phyloP scores from a whole-genome alignment of 2,888 invertebrate genomes.

The Erebia ligea region DNA sequence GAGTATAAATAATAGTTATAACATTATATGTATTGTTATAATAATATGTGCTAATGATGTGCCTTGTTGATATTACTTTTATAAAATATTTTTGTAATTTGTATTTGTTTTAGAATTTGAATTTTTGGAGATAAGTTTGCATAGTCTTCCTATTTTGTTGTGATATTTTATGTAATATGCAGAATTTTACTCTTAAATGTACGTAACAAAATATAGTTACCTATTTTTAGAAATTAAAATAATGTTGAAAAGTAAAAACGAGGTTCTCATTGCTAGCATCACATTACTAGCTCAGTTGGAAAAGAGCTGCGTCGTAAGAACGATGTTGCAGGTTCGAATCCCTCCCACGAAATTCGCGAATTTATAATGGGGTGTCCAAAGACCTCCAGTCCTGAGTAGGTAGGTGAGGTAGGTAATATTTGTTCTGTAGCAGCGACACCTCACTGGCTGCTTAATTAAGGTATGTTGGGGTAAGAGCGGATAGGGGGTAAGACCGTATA shows the following conservation, averaged over 20 bases:
- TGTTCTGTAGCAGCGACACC: too few species aligned
- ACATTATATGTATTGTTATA: conserved; percentile 41
- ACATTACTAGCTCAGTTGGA: too few species aligned
- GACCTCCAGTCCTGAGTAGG: too few species aligned
- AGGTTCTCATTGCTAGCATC: background rate
- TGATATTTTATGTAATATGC: conserved; percentile 53
- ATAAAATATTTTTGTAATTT: conserved; percentile 30
- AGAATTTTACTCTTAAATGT: conserved; percentile 42
- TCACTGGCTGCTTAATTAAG: too few species aligned
- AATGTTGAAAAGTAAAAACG: conserved; percentile 10
- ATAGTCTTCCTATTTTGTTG: conserved; percentile 53
- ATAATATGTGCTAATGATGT: conserved; percentile 49
- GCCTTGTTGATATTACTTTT: conserved; percentile 54
- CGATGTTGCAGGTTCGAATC: too few species aligned
- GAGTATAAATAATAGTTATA: too few species aligned
- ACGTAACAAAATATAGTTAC: conserved; percentile 3
- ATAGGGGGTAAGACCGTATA: too few species aligned
- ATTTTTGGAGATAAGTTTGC: conserved; percentile 45
- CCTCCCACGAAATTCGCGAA: too few species aligned
- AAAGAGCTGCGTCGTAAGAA: too few species aligned
- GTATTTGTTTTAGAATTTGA: conserved; percentile 43
- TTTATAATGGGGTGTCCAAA: too few species aligned
- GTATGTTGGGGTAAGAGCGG: too few species aligned
- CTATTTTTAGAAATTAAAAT: conserved; percentile 18
- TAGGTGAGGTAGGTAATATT: too few species aligned